Percentiles rank a stretch among this genome's conserved stretches.
Evolutionary conservation across 2,113 vertebrate species (phyloP).

Genomic region (Poicephalus meyeri): DNA sequence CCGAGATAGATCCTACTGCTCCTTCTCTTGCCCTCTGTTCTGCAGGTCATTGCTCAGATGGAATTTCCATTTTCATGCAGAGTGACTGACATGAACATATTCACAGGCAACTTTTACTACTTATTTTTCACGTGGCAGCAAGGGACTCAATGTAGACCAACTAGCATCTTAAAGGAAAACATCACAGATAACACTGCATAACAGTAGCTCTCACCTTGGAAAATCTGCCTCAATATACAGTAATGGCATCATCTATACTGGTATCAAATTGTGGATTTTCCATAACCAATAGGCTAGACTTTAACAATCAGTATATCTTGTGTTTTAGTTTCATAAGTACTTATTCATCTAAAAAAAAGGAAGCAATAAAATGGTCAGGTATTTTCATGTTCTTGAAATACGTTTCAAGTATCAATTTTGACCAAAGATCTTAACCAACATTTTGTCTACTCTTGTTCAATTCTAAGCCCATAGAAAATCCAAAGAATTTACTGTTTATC

Average conservation of each 20-base stretch:
- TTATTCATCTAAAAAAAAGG: neutral
- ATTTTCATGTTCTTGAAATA: neutral
- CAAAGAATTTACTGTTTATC: neutral
- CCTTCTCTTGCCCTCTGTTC: slow-evolving; percentile 21
- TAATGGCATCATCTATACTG: neutral
- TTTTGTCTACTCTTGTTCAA: neutral
- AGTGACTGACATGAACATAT: slow-evolving; percentile 40
- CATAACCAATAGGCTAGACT: neutral
- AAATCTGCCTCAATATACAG: neutral
- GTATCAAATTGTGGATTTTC: neutral
- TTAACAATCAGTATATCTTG: neutral
- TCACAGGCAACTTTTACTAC: slow-evolving; percentile 56
- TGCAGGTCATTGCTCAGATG: slow-evolving; percentile 30
- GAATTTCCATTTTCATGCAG: slow-evolving; percentile 63
- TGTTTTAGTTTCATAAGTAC: neutral
- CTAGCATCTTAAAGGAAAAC: neutral
- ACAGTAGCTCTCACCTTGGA: neutral
- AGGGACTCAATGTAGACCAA: slow-evolving; percentile 35
- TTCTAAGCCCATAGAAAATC: neutral
- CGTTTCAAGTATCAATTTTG: neutral
- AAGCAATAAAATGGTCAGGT: neutral
- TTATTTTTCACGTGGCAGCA: slow-evolving; percentile 50
- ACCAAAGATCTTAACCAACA: neutral
- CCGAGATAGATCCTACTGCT: slow-evolving; percentile 2
- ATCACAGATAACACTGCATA: neutral